Base-by-base conservation (phyloP, 2,113 vertebrate species). In the Haplotaxodon microlepis region DNA sequence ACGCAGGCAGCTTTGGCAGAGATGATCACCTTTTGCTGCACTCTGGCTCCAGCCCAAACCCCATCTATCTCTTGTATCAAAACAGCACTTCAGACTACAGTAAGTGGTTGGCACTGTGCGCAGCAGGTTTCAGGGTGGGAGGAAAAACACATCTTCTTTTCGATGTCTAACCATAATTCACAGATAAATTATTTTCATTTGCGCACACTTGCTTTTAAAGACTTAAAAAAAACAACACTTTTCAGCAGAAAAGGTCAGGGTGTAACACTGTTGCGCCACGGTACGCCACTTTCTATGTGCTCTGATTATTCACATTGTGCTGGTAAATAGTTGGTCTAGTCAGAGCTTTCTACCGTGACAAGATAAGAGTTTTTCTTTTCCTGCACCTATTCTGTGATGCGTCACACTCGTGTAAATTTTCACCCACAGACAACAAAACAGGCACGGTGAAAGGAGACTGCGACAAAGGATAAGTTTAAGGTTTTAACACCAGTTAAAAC, bases 31-130 rank as follows among this genome's bases (percentile, higher is more conserved):
- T 54, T 51, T 53, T 89, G 82, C 78, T 79, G 53, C 7, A 76
- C 50, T 10, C 86, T 93, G 94, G 91, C 94, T 85, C 29, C 45
- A 19, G 66, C 42, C 92, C 92, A 93, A 84, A 84, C 82, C 87
- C 88, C 90, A 90, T 93, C 61, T 85, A 92, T 92, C 94, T 90
- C 81, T 88, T 27, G 34, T 51, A 93, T 95, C 93, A 95, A 90
- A 93, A 92, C 90, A 93, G 36, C 91, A 93, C 95, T 94, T 92
- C 53, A 92, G 82, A 40, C 71, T 73, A 38, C 83, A 36, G 12
- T 84, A 88, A 90, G 92, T 91, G 89, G 89, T 76, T 94, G 86
- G 88, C 81, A 89, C 31, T 21, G 73, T 81, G 82, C 36, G 47
- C 53, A 84, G 66, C 84, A 89, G 66, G 84, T 84, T 87, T 84